Evolutionary conservation across 2,888 invertebrate genomes (phyloP), one percentile per base, ranked within the genome.

Genomic region (Furcula furcula): DNA sequence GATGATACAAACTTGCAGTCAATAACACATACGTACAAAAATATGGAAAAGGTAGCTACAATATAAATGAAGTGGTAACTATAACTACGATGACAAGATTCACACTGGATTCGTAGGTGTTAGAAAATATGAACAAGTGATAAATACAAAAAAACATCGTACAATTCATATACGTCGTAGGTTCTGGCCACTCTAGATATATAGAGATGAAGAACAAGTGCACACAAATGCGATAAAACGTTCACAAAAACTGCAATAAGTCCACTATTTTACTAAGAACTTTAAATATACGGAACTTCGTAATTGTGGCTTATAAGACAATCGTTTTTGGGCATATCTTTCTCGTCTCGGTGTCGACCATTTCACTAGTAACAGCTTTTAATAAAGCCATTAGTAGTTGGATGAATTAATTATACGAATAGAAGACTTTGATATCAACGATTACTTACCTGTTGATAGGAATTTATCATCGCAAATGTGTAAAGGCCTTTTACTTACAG

Each of bases 121-220:
- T 45, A 52, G 38, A 34, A 40, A 34, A 43, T 34, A 40, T 28
- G 21, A 23, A 15, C 39, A 49, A 42, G 25, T 33, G 33, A 33
- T 33, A 39, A 29, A 34, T 11, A 11, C 6, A 11, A 11, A 28
- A 28, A 27, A 5, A 7, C 16, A 25, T 28, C 16, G 28, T 11
- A 11, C 15, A 18, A 7, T 18, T 11, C 16, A 28, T 18, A 2
- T 7, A 16, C 32, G 10, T 51, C 45, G 43, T 43, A 50, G 46
- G 71, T 77, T 77, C 73, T 57, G 61, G 40, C 74, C 58, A 59
- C 76, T 79, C 72, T 78, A 69, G 46, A 56, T 34, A 34, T 38
- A 40, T 66, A 76, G 72, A 76, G 71, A 61, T 75, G 74, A 68
- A 69, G 67, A 75, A 69, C 65, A 59, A 39, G 19, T 28, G 40